Percentiles rank a stretch among this genome's conserved stretches.
These are phyloP conservation scores for Rhopilema esculentum DNA, from an alignment of 30 jellyfish, hydroid and myxozoan genomes.

Conservation along the genomic window DNA sequence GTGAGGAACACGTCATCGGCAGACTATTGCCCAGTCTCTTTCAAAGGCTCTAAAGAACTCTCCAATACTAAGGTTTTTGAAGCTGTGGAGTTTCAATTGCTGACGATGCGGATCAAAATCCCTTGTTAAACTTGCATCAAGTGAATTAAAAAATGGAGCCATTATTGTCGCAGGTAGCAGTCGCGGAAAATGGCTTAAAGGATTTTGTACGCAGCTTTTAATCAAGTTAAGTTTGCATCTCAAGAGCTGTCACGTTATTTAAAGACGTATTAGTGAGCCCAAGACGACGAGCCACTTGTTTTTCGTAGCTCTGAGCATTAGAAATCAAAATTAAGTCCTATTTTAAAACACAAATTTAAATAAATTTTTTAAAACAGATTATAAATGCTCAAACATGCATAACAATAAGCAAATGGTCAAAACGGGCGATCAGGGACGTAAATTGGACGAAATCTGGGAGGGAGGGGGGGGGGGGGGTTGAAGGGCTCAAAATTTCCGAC, in stretches of 20 bases:
- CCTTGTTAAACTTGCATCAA: background rate
- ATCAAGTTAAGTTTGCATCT: background rate
- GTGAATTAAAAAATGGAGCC: background rate
- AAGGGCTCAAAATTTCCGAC: too few species aligned
- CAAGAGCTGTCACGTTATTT: background rate
- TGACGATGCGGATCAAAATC: background rate
- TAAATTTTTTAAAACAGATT: too few species aligned
- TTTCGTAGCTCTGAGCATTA: too few species aligned
- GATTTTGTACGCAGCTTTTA: background rate
- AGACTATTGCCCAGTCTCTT: too few species aligned
- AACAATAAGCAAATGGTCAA: too few species aligned
- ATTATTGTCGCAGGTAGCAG: background rate
- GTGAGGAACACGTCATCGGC: too few species aligned
- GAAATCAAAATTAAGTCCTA: too few species aligned
- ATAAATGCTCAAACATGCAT: too few species aligned
- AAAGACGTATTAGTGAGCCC: background rate
- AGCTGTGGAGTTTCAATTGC: background rate
- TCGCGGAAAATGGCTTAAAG: background rate
- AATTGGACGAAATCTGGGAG: too few species aligned
- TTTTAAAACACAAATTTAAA: too few species aligned
- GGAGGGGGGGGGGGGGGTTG: too few species aligned
- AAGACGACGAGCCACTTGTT: background rate
- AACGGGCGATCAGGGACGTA: too few species aligned
- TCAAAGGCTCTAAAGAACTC: background rate
- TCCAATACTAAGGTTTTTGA: background rate